Evolutionary conservation across 2,888 invertebrate genomes (phyloP).

Genomic region (Nephrotoma appendiculata): DNA sequence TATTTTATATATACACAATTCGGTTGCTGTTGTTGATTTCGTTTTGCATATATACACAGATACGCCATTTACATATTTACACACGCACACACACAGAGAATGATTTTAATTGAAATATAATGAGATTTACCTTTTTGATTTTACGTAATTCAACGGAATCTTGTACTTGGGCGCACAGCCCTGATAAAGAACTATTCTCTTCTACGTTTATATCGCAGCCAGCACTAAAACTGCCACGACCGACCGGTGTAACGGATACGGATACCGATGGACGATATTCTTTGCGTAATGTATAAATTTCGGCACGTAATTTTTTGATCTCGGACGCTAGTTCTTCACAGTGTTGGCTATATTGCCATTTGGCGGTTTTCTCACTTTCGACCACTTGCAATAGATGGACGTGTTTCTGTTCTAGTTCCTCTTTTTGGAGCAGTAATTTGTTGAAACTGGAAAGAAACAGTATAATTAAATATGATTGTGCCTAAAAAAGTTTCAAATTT

Average conservation of each 20-base stretch:
- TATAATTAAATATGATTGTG: too few relatives aligned
- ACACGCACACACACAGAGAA: background rate
- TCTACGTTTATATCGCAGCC: slow-evolving; percentile 17
- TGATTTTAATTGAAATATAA: background rate
- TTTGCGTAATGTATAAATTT: slow-evolving; percentile 70
- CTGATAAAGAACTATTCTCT: slow-evolving; percentile 24
- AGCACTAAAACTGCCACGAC: slow-evolving; percentile 19
- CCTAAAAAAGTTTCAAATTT: too few relatives aligned
- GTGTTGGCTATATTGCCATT: slow-evolving; percentile 87
- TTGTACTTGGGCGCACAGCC: slow-evolving; percentile 21
- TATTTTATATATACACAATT: background rate
- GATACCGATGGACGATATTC: slow-evolving; percentile 48
- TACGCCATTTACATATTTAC: background rate
- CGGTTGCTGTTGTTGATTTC: background rate
- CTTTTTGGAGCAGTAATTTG: slow-evolving; percentile 74
- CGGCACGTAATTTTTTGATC: slow-evolving; percentile 74
- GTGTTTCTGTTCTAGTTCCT: slow-evolving; percentile 85
- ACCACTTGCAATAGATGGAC: slow-evolving; percentile 76
- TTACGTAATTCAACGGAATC: slow-evolving; percentile 67
- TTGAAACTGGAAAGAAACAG: slow-evolving; percentile 53
- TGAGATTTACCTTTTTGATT: slow-evolving; percentile 55
- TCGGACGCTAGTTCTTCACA: slow-evolving; percentile 80
- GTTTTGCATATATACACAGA: background rate
- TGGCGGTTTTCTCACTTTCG: slow-evolving; percentile 81
- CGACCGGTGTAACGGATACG: slow-evolving; percentile 27